Conservation (phyloP, 1,140 invertebrate genomes). For the Branchinecta lindahli region DNA sequence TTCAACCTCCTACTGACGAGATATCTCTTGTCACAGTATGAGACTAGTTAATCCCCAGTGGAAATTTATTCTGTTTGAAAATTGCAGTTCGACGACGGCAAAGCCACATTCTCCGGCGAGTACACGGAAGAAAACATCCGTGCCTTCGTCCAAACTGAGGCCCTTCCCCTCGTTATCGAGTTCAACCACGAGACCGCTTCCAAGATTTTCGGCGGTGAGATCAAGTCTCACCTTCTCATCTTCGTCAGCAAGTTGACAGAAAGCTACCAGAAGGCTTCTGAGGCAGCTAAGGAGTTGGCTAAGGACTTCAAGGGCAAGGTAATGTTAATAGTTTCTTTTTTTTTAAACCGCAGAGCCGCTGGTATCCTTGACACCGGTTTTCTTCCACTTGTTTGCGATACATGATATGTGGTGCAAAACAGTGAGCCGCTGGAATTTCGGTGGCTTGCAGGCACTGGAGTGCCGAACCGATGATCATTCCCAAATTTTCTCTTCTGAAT, state of each 20-base stretch:
- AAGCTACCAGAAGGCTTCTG: conserved; percentile 46
- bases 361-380: too few species aligned
- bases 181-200: conserved; percentile 92
- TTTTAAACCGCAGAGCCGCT: background rate
- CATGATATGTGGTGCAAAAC: too few species aligned
- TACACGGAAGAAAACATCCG: conserved; percentile 49
- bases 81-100: conserved; percentile 71
- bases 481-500: too few species aligned
- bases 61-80: too few species aligned
- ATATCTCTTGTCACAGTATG: too few species aligned
- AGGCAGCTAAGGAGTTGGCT: conserved; percentile 59
- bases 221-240: conserved; percentile 87
- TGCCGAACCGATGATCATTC: too few species aligned
- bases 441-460: too few species aligned
- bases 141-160: conserved; percentile 68
- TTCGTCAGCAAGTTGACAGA: conserved; percentile 75
- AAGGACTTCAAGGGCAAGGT: conserved; percentile 78
- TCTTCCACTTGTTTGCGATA: too few species aligned
- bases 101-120: conserved; percentile 58
- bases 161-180: conserved; percentile 84
- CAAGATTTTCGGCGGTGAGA: conserved; percentile 95
- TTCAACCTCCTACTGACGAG: too few species aligned
- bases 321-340: conserved; percentile 19
- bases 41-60: too few species aligned
- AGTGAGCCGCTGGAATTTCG: too few species aligned